Evolutionary conservation across 2,113 vertebrate species (phyloP), one percentile per base, ranked within the genome.

Genomic region (Catharus bicknelli): DNA sequence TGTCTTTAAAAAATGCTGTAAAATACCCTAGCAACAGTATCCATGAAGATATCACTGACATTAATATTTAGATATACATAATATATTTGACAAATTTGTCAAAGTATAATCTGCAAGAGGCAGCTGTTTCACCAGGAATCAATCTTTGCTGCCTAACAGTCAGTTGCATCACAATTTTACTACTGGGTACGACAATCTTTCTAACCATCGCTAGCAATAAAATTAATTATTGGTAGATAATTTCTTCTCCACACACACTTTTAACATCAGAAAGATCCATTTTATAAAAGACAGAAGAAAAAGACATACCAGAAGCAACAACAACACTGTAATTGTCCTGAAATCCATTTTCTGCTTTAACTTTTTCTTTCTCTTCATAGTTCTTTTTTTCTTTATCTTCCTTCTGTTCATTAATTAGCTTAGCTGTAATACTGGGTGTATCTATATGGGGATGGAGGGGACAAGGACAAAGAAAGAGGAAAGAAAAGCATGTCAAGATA

Each of bases 341-440:
- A 97, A 99, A 99, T 85, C 99, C 99, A 77, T 98, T 99, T 97
- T 99, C 99, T 23, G 99, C 98, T 96, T 99, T 99, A 97, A 99
- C 99, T 97, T 99, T 99, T 97, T 99, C 99, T 95, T 99, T 99
- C 94, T 99, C 99, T 97, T 99, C 99, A 40, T 99, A 99, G 94
- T 99, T 99, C 97, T 99, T 99, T 97, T 99, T 99, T 97, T 99
- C 99, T 96, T 99, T 99, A 96, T 99, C 99, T 96, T 99, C 99
- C 91, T 99, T 99, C 95, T 99, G 99, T 93, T 99, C 99, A 85
- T 98, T 99, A 95, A 99, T 99, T 95, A 99, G 97, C 95, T 99
- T 99, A 94, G 99, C 99, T 81, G 99, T 99, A 81, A 99, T 99
- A 97, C 99, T 99, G 34, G 99, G 99, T 14, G 99, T 99, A 97